Evolutionary conservation across 2,113 vertebrate species (phyloP).

Genomic region (Lucifuga dentata): DNA sequence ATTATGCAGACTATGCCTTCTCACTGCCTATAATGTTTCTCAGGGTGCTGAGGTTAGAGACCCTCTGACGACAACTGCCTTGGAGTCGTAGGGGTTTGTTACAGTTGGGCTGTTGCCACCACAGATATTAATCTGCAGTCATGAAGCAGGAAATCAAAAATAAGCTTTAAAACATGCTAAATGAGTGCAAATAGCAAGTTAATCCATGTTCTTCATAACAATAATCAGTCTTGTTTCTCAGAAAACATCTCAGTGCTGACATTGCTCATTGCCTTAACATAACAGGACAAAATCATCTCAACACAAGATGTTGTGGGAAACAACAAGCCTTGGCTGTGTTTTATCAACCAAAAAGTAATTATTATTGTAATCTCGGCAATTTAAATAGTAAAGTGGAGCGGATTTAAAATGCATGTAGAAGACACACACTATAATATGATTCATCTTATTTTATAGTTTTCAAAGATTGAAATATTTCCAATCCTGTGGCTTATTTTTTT

Average conservation of each 20-base stretch:
- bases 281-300: slow-evolving; percentile 21
- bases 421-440: background rate
- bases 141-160: slow-evolving; percentile 80
- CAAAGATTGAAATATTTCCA: too few relatives aligned
- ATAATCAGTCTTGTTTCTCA: slow-evolving; percentile 58
- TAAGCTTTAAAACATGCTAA: slow-evolving; percentile 67
- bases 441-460: background rate
- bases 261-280: background rate
- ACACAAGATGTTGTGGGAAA: slow-evolving; percentile 45
- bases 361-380: background rate
- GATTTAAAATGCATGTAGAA: background rate
- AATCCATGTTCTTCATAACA: slow-evolving; percentile 59
- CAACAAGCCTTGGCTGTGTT: background rate
- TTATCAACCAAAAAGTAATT: slow-evolving; percentile 10
- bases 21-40: slow-evolving; percentile 56
- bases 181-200: slow-evolving; percentile 70
- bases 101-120: slow-evolving; percentile 75
- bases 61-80: slow-evolving; percentile 50
- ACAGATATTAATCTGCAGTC: slow-evolving; percentile 72
- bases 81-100: slow-evolving; percentile 69
- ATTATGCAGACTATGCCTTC: slow-evolving; percentile 40
- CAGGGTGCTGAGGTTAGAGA: slow-evolving; percentile 61
- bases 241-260: slow-evolving; percentile 48
- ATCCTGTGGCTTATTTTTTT: too few relatives aligned
- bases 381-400: background rate